Evolutionary conservation across 1,140 invertebrate species (phyloP).

Genomic region (Drosophila funebris): DNA sequence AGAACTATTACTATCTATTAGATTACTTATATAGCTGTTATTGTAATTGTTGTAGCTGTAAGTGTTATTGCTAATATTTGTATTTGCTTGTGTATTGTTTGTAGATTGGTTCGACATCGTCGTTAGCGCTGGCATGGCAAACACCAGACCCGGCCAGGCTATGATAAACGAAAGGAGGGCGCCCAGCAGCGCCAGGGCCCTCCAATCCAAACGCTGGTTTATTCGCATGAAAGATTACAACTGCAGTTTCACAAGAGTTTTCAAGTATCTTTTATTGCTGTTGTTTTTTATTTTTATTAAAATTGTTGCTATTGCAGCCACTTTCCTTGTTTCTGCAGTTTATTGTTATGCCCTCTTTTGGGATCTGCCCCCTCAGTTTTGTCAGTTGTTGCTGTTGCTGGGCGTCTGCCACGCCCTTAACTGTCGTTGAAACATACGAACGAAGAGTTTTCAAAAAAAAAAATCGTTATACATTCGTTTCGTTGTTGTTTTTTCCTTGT

Average conservation of each 20-base stretch:
- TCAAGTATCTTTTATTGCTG: slow-evolving; percentile 13
- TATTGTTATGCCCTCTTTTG: slow-evolving; percentile 34
- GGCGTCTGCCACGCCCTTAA: slow-evolving; percentile 63
- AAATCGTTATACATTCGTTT: slow-evolving; percentile 68
- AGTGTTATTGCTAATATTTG: slow-evolving; percentile 1
- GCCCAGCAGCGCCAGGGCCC: slow-evolving; percentile 84
- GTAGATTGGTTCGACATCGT: slow-evolving; percentile 36
- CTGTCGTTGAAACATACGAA: slow-evolving; percentile 72
- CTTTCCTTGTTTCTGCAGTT: slow-evolving; percentile 24
- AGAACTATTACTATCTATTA: slow-evolving; percentile 62
- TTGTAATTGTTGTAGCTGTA: slow-evolving; percentile 9
- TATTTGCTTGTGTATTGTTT: slow-evolving; percentile 24
- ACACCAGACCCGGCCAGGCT: slow-evolving; percentile 68
- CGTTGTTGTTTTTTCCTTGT: slow-evolving; percentile 28
- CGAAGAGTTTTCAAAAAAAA: slow-evolving; percentile 44
- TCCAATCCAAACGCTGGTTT: slow-evolving; percentile 82
- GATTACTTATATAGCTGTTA: slow-evolving; percentile 8
- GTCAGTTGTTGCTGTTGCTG: slow-evolving; percentile 39
- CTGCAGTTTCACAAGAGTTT: slow-evolving; percentile 51
- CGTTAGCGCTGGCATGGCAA: slow-evolving; percentile 68
- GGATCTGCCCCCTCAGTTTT: slow-evolving; percentile 40
- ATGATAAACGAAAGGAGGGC: slow-evolving; percentile 82
- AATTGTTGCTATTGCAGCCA: slow-evolving; percentile 17
- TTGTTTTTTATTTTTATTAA: slow-evolving; percentile 11
- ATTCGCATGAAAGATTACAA: slow-evolving; percentile 83